Base-by-base conservation (phyloP, 2,113 vertebrate genomes). In the Orcinus orca region DNA sequence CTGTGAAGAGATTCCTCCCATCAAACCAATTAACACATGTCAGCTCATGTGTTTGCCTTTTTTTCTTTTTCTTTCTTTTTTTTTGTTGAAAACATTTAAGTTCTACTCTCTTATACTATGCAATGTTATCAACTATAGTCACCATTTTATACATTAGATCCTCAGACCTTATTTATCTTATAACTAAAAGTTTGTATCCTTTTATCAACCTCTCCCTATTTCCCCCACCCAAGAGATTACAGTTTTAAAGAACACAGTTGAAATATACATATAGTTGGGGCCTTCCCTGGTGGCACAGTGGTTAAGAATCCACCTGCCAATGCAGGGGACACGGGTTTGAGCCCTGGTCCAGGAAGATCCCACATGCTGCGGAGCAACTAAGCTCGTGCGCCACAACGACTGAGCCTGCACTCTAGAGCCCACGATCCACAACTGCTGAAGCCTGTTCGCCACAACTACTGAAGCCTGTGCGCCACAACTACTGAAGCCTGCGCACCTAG, bases 201-300 rank as follows among this genome's bases (percentile, higher is more conserved):
- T 38, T 88, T 81, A 80, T 55, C 26, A 73, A 33, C 2, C 21
- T 82, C 29, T 74, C n/a, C 62, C 14, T 65, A 0, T 67, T 83
- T 80, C 38, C 33, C 58, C 47, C 29, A n/a, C 41, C 44, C 15
- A 7, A 71, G 44, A 63, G 80, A 53, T 60, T 88, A 47, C 15
- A 38, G 2, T 83, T 97, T 97, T 95, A 87, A 92, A 82, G 71
- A 92, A 58, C 14, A 38, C 38, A 73, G 41, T 47, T 44, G 6
- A 94, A 60, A 36, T 83, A 50, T 68, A 58, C 36, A 9, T 80
- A 25, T 55, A 53, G 31, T 95, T 93, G 41, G 50, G 50, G 50
- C 50, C 50, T 53, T 53, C 50, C 50, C 50, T 53, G 50, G 50
- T 53, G 50, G 50, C 1, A 5, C 50, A 53, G 50, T 53, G 50